Evolutionary conservation across 1,140 invertebrate species (phyloP), one percentile per base, ranked within the genome.

Genomic region (Coptotermes formosanus): DNA sequence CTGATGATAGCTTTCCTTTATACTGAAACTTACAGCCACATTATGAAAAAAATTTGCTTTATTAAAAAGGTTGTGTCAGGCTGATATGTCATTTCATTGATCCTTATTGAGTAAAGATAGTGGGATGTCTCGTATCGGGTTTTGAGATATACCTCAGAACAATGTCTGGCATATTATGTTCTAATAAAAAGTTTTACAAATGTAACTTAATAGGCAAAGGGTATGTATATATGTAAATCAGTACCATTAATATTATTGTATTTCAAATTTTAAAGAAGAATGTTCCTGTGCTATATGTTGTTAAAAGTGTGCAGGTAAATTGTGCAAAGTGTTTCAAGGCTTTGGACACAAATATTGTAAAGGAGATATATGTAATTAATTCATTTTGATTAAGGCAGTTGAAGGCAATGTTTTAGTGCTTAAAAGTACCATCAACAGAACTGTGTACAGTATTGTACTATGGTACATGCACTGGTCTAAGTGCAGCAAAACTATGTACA

Each of bases 211-310:
- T 75, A n/a, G 64, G 30, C 64, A 75, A 30, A 75, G n/a, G 64
- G 25, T 25, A 7, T 75, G 25, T 75, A 25, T 75, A 30, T 75
- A 75, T 75, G 64, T 75, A 75, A 75, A 75, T 75, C 64, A 75
- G 9, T 75, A n/a, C 30, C n/a, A 30, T 75, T 11, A 75, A 75
- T 75, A n/a, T 75, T 30, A 75, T 75, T 30, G 4, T n/a, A 30
- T n/a, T n/a, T n/a, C 3, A 75, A 75, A 75, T 75, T 64, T 75
- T 30, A 75, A 75, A 75, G n/a, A 75, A 75, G n/a, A 11, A 7
- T 75, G 64, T 75, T 75, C n/a, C 64, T 75, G 64, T 75, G 64
- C n/a, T 75, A 30, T 75, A 75, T 75, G 64, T 75, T 75, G 64
- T 14, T 75, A 30, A 3, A n/a, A 75, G 59, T 30, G n/a, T 75